Conservation (phyloP, 2,113 vertebrate species). For the Mormyrus lacerda region DNA sequence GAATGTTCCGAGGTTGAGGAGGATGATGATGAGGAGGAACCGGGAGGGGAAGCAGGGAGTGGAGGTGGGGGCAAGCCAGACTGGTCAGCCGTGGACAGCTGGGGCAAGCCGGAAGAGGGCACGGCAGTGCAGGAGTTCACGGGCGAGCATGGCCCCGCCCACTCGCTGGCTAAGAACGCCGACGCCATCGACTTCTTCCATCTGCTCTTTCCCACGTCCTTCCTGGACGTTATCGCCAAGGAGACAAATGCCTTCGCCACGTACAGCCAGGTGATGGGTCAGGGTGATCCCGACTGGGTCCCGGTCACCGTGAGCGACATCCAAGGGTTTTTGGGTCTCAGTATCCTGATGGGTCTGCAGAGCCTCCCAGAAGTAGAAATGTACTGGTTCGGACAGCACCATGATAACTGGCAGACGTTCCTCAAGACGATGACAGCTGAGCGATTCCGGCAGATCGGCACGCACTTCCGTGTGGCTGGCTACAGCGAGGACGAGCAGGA, state of each 20-base stretch:
- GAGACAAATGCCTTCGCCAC: slow-evolving; percentile 58
- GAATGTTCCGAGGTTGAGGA: slow-evolving; percentile 44
- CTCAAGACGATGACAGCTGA: slow-evolving; percentile 51
- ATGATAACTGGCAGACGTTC: slow-evolving; percentile 52
- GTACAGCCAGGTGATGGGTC: slow-evolving; percentile 28
- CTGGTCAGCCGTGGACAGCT: slow-evolving; percentile 42
- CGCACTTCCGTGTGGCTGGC: slow-evolving; percentile 56
- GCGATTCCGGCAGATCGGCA: slow-evolving; percentile 57
- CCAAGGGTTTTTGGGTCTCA: slow-evolving; percentile 59
- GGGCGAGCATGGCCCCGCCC: slow-evolving; percentile 44
- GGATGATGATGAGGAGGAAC: slow-evolving; percentile 33
- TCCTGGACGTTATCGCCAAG: slow-evolving; percentile 49
- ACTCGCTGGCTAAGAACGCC: slow-evolving; percentile 36
- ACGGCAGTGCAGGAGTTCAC: slow-evolving; percentile 32
- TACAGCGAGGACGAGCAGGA: slow-evolving; percentile 25
- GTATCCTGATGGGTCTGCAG: slow-evolving; percentile 59
- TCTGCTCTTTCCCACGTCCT: slow-evolving; percentile 48
- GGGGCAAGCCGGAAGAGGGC: slow-evolving; percentile 26
- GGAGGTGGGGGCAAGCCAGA: slow-evolving; percentile 35
- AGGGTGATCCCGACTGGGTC: slow-evolving; percentile 42
- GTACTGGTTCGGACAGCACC: slow-evolving; percentile 60
- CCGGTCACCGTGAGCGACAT: slow-evolving; percentile 49
- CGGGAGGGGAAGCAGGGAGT: slow-evolving; percentile 27
- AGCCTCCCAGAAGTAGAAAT: slow-evolving; percentile 46
- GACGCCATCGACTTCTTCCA: slow-evolving; percentile 65